These are phyloP conservation scores for Drosophila antonietae DNA, from an alignment of 2,888 invertebrate species.

Conservation along the genomic window DNA sequence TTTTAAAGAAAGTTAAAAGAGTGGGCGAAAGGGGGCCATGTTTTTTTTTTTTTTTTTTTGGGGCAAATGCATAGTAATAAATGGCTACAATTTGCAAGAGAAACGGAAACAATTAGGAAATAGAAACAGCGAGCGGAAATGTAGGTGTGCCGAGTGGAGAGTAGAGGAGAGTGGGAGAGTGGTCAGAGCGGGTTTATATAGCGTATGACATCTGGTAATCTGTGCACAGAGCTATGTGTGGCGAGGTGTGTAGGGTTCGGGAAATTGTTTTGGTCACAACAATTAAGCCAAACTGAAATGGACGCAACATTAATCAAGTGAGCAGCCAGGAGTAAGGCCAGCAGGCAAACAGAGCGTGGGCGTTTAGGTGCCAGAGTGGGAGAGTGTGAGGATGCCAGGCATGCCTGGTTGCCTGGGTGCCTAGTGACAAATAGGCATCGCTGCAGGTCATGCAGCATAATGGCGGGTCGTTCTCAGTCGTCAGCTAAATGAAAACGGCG, in stretches of 20 bases:
- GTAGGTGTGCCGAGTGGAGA: background rate
- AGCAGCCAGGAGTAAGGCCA: conserved; percentile 5
- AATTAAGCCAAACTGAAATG: conserved; percentile 45
- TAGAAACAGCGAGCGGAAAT: conserved; percentile 36
- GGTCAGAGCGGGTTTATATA: background rate
- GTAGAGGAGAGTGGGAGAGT: background rate
- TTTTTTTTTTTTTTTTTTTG: background rate
- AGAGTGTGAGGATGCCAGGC: background rate
- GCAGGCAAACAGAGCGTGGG: background rate
- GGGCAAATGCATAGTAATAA: conserved; percentile 20
- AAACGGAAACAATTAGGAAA: conserved; percentile 43
- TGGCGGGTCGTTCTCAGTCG: conserved; percentile 8
- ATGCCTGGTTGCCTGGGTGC: conserved; percentile 15
- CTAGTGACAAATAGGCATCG: conserved; percentile 51
- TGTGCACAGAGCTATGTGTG: background rate
- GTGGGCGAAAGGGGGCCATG: background rate
- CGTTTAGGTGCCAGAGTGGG: background rate
- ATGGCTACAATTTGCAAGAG: conserved; percentile 25
- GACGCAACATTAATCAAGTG: conserved; percentile 50
- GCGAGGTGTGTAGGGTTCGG: conserved; percentile 2
- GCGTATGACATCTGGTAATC: conserved; percentile 1
- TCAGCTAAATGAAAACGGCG: conserved; percentile 25
- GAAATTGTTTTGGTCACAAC: conserved; percentile 33
- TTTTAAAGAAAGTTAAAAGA: background rate
- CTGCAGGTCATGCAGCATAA: conserved; percentile 9